Conservation (phyloP, 2,797 vertebrate species). For the Pseudomugil tenellus region DNA sequence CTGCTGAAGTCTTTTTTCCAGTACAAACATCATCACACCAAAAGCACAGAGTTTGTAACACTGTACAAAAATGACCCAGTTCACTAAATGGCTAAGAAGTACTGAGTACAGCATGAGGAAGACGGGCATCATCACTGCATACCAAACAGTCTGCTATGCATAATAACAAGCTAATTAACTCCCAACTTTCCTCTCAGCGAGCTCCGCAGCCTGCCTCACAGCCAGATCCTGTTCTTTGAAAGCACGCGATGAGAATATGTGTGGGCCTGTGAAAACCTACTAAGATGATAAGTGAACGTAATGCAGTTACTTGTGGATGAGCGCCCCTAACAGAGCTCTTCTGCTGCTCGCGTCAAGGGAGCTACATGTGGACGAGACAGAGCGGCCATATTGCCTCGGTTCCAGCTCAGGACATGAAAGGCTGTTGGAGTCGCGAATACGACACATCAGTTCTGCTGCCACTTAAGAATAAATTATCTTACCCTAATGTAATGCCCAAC, state of each 20-base stretch:
- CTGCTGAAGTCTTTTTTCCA: constrained; percentile 4
- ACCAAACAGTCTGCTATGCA: constrained; percentile 63
- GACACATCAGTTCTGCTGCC: neutral
- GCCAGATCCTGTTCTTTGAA: constrained; percentile 74
- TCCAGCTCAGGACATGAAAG: constrained; percentile 21
- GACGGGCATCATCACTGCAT: constrained; percentile 60
- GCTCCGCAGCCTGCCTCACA: constrained; percentile 49
- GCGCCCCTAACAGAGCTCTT: constrained; percentile 29
- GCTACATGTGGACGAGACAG: constrained; percentile 25
- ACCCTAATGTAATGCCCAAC: constrained; percentile 56
- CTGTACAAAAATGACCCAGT: constrained; percentile 55
- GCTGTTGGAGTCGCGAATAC: constrained; percentile 20
- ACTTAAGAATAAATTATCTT: constrained; percentile 20
- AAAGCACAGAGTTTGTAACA: constrained; percentile 8
- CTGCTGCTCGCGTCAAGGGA: constrained; percentile 49
- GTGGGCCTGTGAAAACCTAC: constrained; percentile 36
- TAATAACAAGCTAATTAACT: constrained; percentile 70
- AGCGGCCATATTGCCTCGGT: constrained; percentile 24
- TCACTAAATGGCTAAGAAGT: constrained; percentile 40
- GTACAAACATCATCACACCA: constrained; percentile 21
- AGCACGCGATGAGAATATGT: constrained; percentile 63
- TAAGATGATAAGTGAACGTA: constrained; percentile 36
- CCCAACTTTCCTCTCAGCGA: constrained; percentile 53
- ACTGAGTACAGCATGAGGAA: constrained; percentile 53
- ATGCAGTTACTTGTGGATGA: constrained; percentile 53